Evolutionary conservation across 2,888 invertebrate genomes (phyloP), one percentile per base, ranked within the genome.

Genomic region (Notodonta ziczac): DNA sequence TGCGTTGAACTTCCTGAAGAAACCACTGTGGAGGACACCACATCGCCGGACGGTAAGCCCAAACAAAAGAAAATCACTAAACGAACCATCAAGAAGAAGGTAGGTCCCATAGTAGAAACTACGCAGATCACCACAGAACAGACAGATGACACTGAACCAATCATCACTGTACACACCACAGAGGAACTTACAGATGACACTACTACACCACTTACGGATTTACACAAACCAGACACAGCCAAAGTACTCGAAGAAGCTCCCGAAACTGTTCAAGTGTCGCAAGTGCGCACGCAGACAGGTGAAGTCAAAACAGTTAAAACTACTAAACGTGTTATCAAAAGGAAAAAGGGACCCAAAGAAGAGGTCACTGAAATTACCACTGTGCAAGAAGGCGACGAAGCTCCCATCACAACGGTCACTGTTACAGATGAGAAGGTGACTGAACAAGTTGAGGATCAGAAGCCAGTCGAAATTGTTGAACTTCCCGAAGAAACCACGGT

Each of bases 31-130:
- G 76, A 73, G 50, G 72, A 73, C 16, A 46, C 73, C 62, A 59
- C 62, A 5, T 62, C 40, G 61, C 73, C 57, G 79, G 87, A 73
- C 76, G 85, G 70, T 74, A 86, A 57, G 74, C 84, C 13, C 68
- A 83, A 56, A 60, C 70, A 79, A 39, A 73, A 61, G 61, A 69
- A 67, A 80, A 13, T 63, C 0, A 69, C 61, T 0, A 66, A 62
- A 54, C 32, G 69, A 9, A 57, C 35, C 0, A 69, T 69, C 16
- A 65, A 62, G 14, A 48, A 48, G 48, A 48, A 48, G n/a, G 48
- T 48, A n/a, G 48, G 48, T 48, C 48, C 48, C n/a, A 48, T 14
- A n/a, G 48, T 48, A 0, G 14, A 48, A 14, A 48, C 48, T 5
- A 48, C 48, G 5, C 10, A 14, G 14, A 48, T 48, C 14, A 48